These are phyloP conservation scores for Galleria mellonella DNA, from an alignment of 1,140 invertebrate species.

Conservation along the genomic window DNA sequence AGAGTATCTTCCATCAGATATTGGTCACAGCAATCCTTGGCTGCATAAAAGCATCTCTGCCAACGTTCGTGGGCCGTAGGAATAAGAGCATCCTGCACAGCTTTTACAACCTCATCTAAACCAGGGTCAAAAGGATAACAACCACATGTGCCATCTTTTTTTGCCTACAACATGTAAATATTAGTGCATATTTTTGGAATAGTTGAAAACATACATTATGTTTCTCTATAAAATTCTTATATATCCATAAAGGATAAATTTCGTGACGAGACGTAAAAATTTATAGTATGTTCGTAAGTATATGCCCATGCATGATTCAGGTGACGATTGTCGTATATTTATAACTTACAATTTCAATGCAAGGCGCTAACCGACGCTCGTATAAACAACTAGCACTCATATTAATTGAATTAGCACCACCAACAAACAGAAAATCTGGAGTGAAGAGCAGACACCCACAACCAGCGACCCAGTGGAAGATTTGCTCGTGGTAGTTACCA, in stretches of 20 bases:
- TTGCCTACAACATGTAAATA: slow-evolving; percentile 23
- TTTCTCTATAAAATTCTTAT: too few relatives aligned
- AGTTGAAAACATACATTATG: neutral
- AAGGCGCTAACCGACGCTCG: slow-evolving; percentile 42
- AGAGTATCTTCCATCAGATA: slow-evolving; percentile 28
- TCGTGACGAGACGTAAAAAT: too few relatives aligned
- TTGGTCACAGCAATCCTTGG: slow-evolving; percentile 49
- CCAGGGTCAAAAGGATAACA: slow-evolving; percentile 60
- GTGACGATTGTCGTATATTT: too few relatives aligned
- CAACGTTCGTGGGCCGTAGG: slow-evolving; percentile 45
- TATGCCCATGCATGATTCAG: too few relatives aligned
- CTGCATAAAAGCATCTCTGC: slow-evolving; percentile 53
- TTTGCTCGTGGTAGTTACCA: slow-evolving; percentile 45
- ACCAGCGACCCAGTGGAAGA: slow-evolving; percentile 56
- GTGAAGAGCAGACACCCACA: slow-evolving; percentile 55
- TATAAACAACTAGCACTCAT: slow-evolving; percentile 44
- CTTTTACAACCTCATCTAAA: slow-evolving; percentile 37
- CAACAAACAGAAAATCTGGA: slow-evolving; percentile 45
- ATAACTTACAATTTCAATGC: slow-evolving; percentile 53
- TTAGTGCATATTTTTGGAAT: neutral
- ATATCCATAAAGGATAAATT: too few relatives aligned
- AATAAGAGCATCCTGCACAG: slow-evolving; percentile 34
- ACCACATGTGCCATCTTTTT: slow-evolving; percentile 52
- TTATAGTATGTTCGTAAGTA: too few relatives aligned
- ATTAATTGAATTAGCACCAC: slow-evolving; percentile 40